Evolutionary conservation across 2,888 invertebrate species (phyloP).

Genomic region (Toxonevra muliebris): DNA sequence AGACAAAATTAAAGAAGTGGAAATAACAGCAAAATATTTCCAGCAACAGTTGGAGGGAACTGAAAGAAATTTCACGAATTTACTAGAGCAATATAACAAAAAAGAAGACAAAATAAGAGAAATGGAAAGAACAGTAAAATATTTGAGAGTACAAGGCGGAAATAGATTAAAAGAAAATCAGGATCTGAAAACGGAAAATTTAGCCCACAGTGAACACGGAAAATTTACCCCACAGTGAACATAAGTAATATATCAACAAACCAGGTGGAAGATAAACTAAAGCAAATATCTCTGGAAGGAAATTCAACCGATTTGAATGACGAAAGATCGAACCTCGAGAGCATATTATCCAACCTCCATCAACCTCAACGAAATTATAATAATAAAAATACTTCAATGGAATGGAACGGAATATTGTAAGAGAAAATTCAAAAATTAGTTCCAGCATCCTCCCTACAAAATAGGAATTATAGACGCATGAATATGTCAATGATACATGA

Average conservation of each 20-base stretch:
- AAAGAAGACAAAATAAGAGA: conserved; percentile 21
- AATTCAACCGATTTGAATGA: conserved; percentile 20
- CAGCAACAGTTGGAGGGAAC: conserved; percentile 13
- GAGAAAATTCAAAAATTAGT: conserved; percentile 7
- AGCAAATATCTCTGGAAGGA: not conserved
- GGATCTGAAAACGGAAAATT: not conserved
- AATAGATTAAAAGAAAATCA: conserved; percentile 16
- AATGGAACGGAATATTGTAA: not conserved
- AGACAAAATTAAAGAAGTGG: no score
- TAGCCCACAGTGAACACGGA: not conserved
- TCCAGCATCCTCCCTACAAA: no score
- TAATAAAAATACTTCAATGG: no score
- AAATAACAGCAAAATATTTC: no score
- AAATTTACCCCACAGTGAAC: not conserved
- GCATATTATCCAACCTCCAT: no score
- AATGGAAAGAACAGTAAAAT: conserved; percentile 6
- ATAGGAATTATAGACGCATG: not conserved
- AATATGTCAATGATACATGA: not conserved
- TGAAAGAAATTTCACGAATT: conserved; percentile 28
- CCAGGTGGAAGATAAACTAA: not conserved
- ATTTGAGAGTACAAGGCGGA: conserved; percentile 24
- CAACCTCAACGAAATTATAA: no score
- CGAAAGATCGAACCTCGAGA: conserved; percentile 32
- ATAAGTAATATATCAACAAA: not conserved
- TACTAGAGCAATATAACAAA: conserved; percentile 32